Evolutionary conservation across 1,140 invertebrate genomes (phyloP), one percentile per base, ranked within the genome.

Genomic region (Chironomus striatipennis): DNA sequence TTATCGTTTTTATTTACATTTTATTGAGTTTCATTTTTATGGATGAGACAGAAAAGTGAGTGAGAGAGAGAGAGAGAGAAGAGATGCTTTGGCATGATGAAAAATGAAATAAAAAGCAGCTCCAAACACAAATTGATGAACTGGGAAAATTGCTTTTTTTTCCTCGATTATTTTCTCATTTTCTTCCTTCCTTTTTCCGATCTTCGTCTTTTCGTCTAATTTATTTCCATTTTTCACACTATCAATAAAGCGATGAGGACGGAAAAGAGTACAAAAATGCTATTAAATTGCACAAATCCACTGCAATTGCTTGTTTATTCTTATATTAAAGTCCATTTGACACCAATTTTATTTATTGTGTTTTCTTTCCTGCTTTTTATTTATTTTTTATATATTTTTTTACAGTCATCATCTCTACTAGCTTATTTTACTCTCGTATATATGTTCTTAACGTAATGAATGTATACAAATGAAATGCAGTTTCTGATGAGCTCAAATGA

Each of bases 1-100:
- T 70, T 70, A 70, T 70, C 65, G 65, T 70, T 70, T 15, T 57
- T 70, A 70, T 70, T 70, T 70, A 70, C 65, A 70, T 70, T 70
- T 70, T 70, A 70, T 70, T 70, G 65, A 70, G 65, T 70, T 21
- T 70, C 65, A 70, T 70, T 18, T 70, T 70, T 18, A 70, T 70
- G 65, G 65, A 70, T 70, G 18, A 21, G 18, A 70, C 18, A 70
- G n/a, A 57, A n/a, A n/a, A n/a, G n/a, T n/a, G n/a, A n/a, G n/a
- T n/a, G n/a, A n/a, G n/a, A n/a, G 18, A 21, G 18, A 70, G 5
- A 70, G n/a, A 57, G 5, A 57, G 47, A 57, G n/a, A 57, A 57
- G 15, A 57, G 12, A 57, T 57, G n/a, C 47, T n/a, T 10, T n/a
- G n/a, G n/a, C 12, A 70, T 18, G 43, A 10, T 3, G 43, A 47